Evolutionary conservation across 2,797 vertebrate species (phyloP).

Genomic region (Echiichthys vipera): DNA sequence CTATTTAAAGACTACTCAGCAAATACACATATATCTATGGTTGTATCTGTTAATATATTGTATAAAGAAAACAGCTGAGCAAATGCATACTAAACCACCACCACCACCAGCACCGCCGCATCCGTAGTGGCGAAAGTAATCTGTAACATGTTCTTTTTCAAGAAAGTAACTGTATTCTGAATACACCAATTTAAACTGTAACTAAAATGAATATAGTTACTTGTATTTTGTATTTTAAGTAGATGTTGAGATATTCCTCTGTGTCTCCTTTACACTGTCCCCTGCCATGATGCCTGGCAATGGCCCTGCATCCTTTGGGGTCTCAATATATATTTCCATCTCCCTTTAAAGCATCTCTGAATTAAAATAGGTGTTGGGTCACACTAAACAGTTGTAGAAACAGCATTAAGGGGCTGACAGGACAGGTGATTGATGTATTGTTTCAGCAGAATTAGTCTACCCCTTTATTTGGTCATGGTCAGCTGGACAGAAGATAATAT

Average conservation of each 20-base stretch:
- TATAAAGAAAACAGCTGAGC: no score
- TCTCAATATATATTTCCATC: conserved; percentile 53
- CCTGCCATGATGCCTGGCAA: conserved; percentile 16
- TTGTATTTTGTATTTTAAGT: no score
- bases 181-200: no score
- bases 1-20: no score
- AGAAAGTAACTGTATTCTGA: no score
- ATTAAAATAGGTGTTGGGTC: conserved; percentile 42
- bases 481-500: conserved; percentile 63
- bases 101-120: no score
- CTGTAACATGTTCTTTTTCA: no score
- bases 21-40: no score
- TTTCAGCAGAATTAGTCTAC: conserved; percentile 68
- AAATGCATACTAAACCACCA: no score
- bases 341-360: conserved; percentile 42
- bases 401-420: conserved; percentile 68
- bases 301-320: conserved; percentile 36
- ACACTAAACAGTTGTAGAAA: conserved; percentile 71
- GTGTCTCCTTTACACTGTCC: conserved; percentile 8
- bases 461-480: conserved; percentile 72
- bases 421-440: conserved; percentile 62
- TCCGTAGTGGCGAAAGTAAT: no score
- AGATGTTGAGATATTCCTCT: conserved; percentile 14
- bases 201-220: no score
- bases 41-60: no score